Base-by-base conservation (phyloP, 1,140 invertebrate species). In the Ostrea denselamellosa region DNA sequence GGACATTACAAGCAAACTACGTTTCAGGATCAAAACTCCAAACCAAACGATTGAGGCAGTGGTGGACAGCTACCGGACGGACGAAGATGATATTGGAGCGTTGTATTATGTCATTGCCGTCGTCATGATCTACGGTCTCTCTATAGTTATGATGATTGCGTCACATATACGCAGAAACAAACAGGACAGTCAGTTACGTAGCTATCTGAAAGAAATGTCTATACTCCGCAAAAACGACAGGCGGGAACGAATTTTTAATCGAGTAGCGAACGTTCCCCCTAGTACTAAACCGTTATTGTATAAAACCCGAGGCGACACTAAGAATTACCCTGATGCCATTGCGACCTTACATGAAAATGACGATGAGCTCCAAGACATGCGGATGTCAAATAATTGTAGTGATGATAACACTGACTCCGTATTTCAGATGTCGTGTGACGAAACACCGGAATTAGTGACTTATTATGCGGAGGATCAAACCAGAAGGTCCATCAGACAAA, bases 141-240 rank as follows among this genome's bases (percentile, higher is more conserved):
- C 94, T 22, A 94, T 94, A 58, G 93, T 94, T 8, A 93, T 94
- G 93, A 94, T 94, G 94, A 94, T 94, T 34, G 93, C 93, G 2
- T 94, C 94, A 14, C 94, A 94, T 90, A 94, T 94, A 53, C 90
- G 93, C 28, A 93, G 93, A 87, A 94, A 94, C 87, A 93, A 94
- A 85, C 92, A 93, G 89, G 94, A 94, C 90, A 93, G 90, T 44
- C 93, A 93, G 84, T 90, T 94, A 17, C 86, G 92, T 68, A 91
- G 89, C 17, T 94, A 94, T 85, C 85, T 94, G 2, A 94, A 94
- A 87, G 93, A 94, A 90, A 94, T 94, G 93, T 91, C 93, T 8
- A 68, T 90, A 12, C 89, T 94, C 1, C 85, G 93, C 52, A 94
- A 94, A 88, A 92, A 92, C 19, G 93, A 93, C 54, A 85, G 93